Base-by-base conservation (phyloP, 2,113 vertebrate genomes). In the Tympanuchus pallidicinctus region DNA sequence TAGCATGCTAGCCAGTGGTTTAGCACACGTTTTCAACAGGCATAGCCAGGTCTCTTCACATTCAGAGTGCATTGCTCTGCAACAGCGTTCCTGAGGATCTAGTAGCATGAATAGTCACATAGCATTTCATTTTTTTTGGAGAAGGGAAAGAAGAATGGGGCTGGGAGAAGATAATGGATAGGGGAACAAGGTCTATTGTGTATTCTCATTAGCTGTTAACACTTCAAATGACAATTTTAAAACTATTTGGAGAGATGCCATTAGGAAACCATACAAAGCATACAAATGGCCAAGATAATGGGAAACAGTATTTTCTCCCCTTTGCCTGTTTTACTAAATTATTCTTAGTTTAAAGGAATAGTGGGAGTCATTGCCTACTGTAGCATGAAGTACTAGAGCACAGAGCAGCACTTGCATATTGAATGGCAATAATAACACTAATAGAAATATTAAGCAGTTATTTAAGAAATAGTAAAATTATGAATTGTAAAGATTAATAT, bases 301-400 rank as follows among this genome's bases (percentile, higher is more conserved):
- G 8, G 10, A 86, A 13, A 56, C 7, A 86, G 13, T 1, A 48
- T 84, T 84, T 93, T 82, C 11, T 61, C 47, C 79, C 21, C 18
- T 6, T 83, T 61, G 2, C 1, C 45, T 65, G 11, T 63, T 79
- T 76, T 59, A 47, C 21, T 82, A 85, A 84, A 73, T n/a, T 82
- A 75, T 63, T 64, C 43, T 82, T 66, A 56, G 8, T 93, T 86
- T 94, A 89, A 93, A 87, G 34, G 67, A 90, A 21, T 8, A 63
- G 8, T 30, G 74, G 48, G 91, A 91, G 27, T 10, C 2, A 34
- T 50, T 80, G 15, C 30, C 86, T 73, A 28, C 27, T 50, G 1
- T 43, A n/a, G 13, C 50, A 40, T 73, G 47, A 73, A 87, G 36
- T 71, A 72, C 30, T 27, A 86, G 45, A 87, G 5, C 25, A 56